A percentile compares a stretch with the other conserved stretches of the same genome.
These are phyloP conservation scores for Dasysyrphus tricinctus DNA, from an alignment of 2,888 invertebrate species.

Conservation along the genomic window DNA sequence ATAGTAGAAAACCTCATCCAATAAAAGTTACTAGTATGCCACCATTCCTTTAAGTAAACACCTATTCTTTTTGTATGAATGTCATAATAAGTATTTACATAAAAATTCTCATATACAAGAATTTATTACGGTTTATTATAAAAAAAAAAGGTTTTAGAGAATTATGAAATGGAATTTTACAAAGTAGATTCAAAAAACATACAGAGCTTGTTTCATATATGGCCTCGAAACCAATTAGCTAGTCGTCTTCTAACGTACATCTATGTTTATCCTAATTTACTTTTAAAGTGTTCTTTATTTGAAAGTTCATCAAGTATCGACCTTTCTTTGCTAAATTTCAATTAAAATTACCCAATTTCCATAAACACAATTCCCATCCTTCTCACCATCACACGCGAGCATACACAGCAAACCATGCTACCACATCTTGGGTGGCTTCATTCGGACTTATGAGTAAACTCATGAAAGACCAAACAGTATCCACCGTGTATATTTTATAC, in stretches of 20 bases:
- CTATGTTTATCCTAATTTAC: neutral
- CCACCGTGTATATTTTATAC: slow-evolving; percentile 13
- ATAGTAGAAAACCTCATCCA: too few species aligned
- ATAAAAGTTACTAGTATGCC: too few species aligned
- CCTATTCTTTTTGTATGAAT: too few species aligned
- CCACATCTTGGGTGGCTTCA: slow-evolving; percentile 51
- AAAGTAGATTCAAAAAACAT: too few species aligned
- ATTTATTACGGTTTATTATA: too few species aligned
- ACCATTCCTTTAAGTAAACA: too few species aligned
- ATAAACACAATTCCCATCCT: slow-evolving; percentile 55
- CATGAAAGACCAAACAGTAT: slow-evolving; percentile 59
- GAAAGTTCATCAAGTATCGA: slow-evolving; percentile 63
- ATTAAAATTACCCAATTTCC: slow-evolving; percentile 73
- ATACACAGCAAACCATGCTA: slow-evolving; percentile 13
- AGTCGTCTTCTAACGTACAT: neutral
- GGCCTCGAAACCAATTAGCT: neutral
- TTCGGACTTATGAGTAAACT: slow-evolving; percentile 59
- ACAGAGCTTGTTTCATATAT: neutral
- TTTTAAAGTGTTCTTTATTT: slow-evolving; percentile 26
- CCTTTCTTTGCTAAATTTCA: slow-evolving; percentile 68
- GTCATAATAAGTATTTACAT: too few species aligned
- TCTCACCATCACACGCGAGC: slow-evolving; percentile 26
- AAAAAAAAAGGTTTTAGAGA: too few species aligned
- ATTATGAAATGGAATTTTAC: too few species aligned
- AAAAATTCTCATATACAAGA: too few species aligned